Evolutionary conservation across 2,113 vertebrate species (phyloP).

Genomic region (Octodon degus): DNA sequence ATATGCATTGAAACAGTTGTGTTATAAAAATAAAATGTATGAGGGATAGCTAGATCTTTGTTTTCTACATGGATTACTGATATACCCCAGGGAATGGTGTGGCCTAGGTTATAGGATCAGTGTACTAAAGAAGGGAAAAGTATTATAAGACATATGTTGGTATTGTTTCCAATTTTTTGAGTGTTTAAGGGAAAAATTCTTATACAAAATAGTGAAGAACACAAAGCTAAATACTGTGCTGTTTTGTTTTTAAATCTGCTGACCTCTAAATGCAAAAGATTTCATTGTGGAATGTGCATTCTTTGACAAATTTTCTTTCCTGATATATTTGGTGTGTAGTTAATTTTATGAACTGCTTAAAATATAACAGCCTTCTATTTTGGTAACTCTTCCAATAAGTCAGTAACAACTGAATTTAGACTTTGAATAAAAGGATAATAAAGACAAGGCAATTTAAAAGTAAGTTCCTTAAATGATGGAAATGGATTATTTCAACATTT

Average conservation of each 20-base stretch:
- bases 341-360: conserved; percentile 60
- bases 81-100: neutral
- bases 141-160: neutral
- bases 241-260: conserved; percentile 37
- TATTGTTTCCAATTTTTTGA: neutral
- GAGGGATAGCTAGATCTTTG: neutral
- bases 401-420: conserved; percentile 11
- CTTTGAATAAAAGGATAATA: conserved; percentile 13
- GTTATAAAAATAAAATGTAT: conserved; percentile 14
- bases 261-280: conserved; percentile 28
- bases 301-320: conserved; percentile 34
- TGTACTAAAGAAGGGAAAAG: neutral
- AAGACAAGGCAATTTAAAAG: conserved; percentile 12
- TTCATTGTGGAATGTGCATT: conserved; percentile 31
- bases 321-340: conserved; percentile 7
- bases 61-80: neutral
- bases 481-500: neutral
- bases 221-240: neutral
- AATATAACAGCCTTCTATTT: conserved; percentile 49
- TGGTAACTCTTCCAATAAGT: neutral
- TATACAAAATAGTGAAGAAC: conserved; percentile 16
- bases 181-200: neutral
- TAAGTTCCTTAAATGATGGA: conserved; percentile 11
- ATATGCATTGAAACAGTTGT: neutral
- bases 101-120: neutral